Base-by-base conservation (phyloP, 2,797 vertebrate genomes). In the Phyllotis vaccarum region DNA sequence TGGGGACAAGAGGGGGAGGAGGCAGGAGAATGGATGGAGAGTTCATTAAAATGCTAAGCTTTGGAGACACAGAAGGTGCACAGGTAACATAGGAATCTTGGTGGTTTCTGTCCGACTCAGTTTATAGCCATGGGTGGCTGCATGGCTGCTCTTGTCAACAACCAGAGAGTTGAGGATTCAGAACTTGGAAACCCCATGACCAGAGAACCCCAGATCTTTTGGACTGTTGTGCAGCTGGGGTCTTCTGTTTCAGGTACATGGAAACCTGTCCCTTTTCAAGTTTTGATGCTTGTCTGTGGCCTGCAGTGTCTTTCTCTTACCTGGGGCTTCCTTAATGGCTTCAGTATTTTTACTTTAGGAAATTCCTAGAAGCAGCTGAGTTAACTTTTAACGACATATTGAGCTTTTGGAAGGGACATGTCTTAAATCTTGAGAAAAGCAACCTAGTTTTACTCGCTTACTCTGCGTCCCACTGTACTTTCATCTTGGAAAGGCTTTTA, bases 371-470 rank as follows among this genome's bases (percentile, higher is more conserved):
- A 88, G 89, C 80, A 62, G 62, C 58, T 46, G 19, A 90, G 49
- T 93, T 95, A 91, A 93, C 58, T 83, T 95, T 76, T 31, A 92
- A 49, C 91, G 64, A 76, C 46, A 90, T 64, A 91, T 37, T 75
- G 81, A 34, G 66, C 31, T 90, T 95, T 60, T 52, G 83, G 46
- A 93, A 93, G 62, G 34, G 76, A 13, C 80, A 34, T 58, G 87
- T 43, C 75, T 96, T 96, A 76, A 85, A 68, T 96, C n/a, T 87
- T 90, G 60, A 82, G 52, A 76, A 94, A 92, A 94, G n/a, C 66
- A 96, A 27, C 24, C 10, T 24, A 16, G 66, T 78, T 86, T 90
- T 40, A 66, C 24, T 70, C 87, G 49, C 82, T 91, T 70, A 49
- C 94, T 95, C 52, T 95, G 12, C 34, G 46, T 72, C 54, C 52